A percentile compares a stretch with the other conserved stretches of the same genome.
Conservation (phyloP, 2,113 vertebrate genomes). For the Cariama cristata region DNA sequence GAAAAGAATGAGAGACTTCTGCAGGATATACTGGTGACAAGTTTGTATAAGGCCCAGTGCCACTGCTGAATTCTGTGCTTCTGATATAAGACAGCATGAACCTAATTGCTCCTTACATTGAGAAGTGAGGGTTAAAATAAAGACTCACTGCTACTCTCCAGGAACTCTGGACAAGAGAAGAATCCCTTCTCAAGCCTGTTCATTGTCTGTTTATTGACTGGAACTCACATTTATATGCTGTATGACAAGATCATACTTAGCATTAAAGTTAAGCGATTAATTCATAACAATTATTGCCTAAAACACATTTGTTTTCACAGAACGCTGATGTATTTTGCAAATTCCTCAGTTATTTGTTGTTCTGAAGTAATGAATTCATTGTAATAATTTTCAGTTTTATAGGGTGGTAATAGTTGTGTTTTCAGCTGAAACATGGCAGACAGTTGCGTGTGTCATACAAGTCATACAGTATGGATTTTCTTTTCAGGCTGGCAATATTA, state of each 20-base stretch:
- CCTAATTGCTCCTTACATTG: background rate
- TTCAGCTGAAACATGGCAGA: background rate
- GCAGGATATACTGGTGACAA: background rate
- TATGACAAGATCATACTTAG: background rate
- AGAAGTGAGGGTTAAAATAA: background rate
- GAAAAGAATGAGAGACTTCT: background rate
- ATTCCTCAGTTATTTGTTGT: background rate
- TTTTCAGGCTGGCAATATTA: background rate
- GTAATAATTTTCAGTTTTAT: background rate
- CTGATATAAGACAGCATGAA: background rate
- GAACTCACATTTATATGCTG: background rate
- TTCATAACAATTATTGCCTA: background rate
- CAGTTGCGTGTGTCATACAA: background rate
- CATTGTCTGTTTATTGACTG: background rate
- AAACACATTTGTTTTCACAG: background rate
- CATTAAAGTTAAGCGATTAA: constrained; percentile 3
- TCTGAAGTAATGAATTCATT: background rate
- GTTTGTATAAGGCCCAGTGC: background rate
- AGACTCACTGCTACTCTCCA: background rate
- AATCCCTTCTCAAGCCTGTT: background rate
- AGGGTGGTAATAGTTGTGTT: background rate
- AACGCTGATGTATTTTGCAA: background rate
- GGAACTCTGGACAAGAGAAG: background rate
- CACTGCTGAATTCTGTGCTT: background rate
- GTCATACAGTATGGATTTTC: background rate